Conservation (phyloP, 2,888 invertebrate genomes). For the Nowickia ferox region DNA sequence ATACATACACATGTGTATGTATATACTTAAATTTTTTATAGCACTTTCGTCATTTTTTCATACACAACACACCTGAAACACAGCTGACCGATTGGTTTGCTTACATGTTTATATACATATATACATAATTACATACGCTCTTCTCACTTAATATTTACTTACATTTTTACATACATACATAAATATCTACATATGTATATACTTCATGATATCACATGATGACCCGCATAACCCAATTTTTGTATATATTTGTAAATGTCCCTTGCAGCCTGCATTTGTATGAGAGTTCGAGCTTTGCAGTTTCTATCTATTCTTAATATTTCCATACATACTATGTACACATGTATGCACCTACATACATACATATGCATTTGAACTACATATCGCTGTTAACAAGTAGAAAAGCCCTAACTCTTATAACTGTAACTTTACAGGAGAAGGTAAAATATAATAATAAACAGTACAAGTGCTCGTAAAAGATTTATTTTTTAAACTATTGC, state of each 20-base stretch:
- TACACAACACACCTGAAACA: background rate
- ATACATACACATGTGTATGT: background rate
- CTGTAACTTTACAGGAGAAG: too few species aligned
- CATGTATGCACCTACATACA: too few species aligned
- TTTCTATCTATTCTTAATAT: too few species aligned
- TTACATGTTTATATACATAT: background rate
- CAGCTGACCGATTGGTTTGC: conserved; percentile 20
- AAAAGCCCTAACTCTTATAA: too few species aligned
- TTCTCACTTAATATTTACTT: conserved; percentile 6
- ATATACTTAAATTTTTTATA: background rate
- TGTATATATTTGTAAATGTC: background rate
- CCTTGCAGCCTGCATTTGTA: conserved; percentile 4
- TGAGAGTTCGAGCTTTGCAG: too few species aligned
- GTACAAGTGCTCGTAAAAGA: too few species aligned
- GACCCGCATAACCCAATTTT: conserved; percentile 39
- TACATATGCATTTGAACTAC: too few species aligned
- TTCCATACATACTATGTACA: too few species aligned
- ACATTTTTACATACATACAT: background rate
- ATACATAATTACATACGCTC: too few species aligned
- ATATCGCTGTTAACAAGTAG: too few species aligned
- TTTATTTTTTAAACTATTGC: too few species aligned
- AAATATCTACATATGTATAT: background rate
- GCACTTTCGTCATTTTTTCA: conserved; percentile 17
- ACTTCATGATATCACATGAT: background rate
- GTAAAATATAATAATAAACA: too few species aligned